These are phyloP conservation scores for Entosphenus tridentatus DNA, from an alignment of 2,113 vertebrate genomes.

Conservation along the genomic window DNA sequence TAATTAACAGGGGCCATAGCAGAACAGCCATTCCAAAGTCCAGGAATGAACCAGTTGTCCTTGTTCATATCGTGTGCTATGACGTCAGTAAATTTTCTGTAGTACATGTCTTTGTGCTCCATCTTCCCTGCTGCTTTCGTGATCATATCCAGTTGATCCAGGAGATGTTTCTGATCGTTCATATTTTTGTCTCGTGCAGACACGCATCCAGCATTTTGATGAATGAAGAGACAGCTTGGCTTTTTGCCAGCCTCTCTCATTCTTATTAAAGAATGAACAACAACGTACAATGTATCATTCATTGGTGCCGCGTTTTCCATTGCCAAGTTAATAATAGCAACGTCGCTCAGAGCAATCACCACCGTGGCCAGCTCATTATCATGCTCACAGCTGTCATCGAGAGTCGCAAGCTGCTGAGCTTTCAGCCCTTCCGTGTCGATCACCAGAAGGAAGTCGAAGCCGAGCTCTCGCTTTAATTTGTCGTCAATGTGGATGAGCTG, in stretches of 20 bases:
- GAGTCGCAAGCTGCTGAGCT: constrained; percentile 10
- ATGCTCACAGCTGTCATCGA: constrained; percentile 13
- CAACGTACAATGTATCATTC: constrained; percentile 1
- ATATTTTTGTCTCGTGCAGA: constrained; percentile 24
- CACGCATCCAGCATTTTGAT: constrained; percentile 30
- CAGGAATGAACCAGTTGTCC: constrained; percentile 6
- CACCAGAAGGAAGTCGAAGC: constrained; percentile 20
- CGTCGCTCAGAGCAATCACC: constrained; percentile 31
- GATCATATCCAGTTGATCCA: constrained; percentile 25
- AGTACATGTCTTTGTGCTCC: constrained; percentile 22
- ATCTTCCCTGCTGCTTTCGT: constrained; percentile 21
- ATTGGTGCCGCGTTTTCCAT: constrained; percentile 6
- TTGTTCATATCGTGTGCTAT: constrained; percentile 6
- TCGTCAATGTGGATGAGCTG: constrained; percentile 10
- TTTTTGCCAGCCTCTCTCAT: constrained; percentile 22
- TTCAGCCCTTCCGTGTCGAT: constrained; percentile 14
- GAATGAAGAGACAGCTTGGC: constrained; percentile 33
- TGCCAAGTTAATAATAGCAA: constrained; percentile 32
- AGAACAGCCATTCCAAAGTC: neutral
- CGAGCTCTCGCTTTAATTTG: constrained; percentile 15
- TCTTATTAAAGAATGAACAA: constrained; percentile 6
- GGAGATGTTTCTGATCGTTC: constrained; percentile 21
- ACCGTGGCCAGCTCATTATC: constrained; percentile 36
- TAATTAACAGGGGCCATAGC: constrained; percentile 13
- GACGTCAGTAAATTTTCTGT: constrained; percentile 8